phyloP scores from a whole-genome alignment of 2,888 invertebrate species.

The Leptopilina drosophilae region DNA sequence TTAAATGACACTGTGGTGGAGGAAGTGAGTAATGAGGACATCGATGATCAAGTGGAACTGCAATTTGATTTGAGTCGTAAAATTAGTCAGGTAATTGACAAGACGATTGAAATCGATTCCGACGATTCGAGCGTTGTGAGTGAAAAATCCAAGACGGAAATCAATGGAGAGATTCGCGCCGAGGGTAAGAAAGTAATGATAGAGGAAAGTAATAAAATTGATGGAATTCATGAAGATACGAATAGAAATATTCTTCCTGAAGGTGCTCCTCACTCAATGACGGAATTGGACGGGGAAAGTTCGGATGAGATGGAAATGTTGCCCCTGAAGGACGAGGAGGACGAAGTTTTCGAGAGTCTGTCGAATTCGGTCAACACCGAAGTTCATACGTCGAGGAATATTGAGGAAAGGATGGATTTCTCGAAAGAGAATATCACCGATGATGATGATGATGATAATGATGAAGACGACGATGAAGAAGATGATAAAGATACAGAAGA shows the following conservation, averaged over 20 bases:
- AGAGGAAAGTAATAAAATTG: constrained; percentile 50
- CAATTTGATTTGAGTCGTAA: neutral
- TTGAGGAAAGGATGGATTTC: neutral
- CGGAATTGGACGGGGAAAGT: constrained; percentile 46
- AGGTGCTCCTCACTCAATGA: constrained; percentile 8
- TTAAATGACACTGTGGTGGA: constrained; percentile 2
- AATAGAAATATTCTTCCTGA: constrained; percentile 27
- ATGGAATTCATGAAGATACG: constrained; percentile 16
- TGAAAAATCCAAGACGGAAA: constrained; percentile 9
- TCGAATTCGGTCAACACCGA: constrained; percentile 49
- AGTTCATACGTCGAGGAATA: constrained; percentile 3
- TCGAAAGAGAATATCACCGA: constrained; percentile 8
- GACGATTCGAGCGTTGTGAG: neutral
- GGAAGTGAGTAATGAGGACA: neutral
- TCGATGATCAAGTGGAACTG: too few relatives aligned
- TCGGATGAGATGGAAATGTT: constrained; percentile 49
- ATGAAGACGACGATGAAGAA: too few relatives aligned
- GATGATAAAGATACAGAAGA: too few relatives aligned
- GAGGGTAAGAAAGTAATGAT: neutral
- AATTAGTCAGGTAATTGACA: neutral
- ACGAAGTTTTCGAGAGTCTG: constrained; percentile 58
- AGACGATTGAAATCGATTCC: constrained; percentile 4
- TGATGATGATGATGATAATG: too few relatives aligned
- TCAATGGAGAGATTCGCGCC: constrained; percentile 8
- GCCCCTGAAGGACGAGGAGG: constrained; percentile 18